Evolutionary conservation across 2,888 invertebrate genomes (phyloP).

Genomic region (Philhelius pedissequus): DNA sequence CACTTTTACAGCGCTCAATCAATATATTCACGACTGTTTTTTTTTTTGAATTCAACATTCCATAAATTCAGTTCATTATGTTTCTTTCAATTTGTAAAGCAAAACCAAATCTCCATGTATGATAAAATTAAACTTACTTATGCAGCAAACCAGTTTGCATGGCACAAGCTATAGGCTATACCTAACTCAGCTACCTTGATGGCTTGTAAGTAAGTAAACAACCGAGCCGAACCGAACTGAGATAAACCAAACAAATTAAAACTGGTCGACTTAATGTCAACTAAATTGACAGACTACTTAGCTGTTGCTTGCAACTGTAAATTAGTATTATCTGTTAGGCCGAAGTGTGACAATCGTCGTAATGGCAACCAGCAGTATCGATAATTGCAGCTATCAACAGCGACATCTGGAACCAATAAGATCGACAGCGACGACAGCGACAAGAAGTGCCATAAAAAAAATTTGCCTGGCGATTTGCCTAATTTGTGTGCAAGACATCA

Average conservation of each 20-base stretch:
- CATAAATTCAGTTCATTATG: slow-evolving; percentile 3
- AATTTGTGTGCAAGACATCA: background rate
- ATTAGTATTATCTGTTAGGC: slow-evolving; percentile 47
- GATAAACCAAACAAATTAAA: slow-evolving; percentile 27
- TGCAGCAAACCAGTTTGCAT: slow-evolving; percentile 52
- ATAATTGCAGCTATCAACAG: background rate
- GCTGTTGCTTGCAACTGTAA: slow-evolving; percentile 17
- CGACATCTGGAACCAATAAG: background rate
- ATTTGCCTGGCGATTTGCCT: background rate
- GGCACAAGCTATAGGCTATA: background rate
- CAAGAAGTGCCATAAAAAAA: background rate
- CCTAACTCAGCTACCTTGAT: slow-evolving; percentile 5
- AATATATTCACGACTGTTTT: background rate
- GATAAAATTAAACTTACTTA: slow-evolving; percentile 33
- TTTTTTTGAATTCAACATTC: slow-evolving; percentile 7
- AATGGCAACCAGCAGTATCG: slow-evolving; percentile 39
- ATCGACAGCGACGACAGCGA: background rate
- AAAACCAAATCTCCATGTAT: slow-evolving; percentile 35
- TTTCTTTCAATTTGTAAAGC: background rate
- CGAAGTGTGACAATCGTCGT: slow-evolving; percentile 46
- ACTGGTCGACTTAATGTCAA: slow-evolving; percentile 46
- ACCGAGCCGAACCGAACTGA: background rate
- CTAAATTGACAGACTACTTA: slow-evolving; percentile 40
- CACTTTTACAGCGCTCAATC: background rate
- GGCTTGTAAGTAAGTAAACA: slow-evolving; percentile 13